A percentile compares a stretch with the other conserved stretches of the same genome.
Conservation (phyloP, 2,888 invertebrate species). For the Agrilus cyanescens region DNA sequence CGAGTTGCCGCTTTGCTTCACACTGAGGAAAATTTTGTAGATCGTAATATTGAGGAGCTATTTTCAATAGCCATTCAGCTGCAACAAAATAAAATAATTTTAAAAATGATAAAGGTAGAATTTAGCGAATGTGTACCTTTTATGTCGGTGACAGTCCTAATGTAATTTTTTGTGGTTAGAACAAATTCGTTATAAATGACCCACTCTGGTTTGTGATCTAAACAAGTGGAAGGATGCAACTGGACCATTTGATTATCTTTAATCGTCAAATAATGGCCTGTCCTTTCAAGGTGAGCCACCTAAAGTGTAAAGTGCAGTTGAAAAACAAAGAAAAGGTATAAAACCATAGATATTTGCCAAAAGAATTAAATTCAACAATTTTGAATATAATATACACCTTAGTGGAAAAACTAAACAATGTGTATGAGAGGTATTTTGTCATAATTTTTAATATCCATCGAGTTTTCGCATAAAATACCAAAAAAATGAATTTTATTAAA, state of each 20-base stretch:
- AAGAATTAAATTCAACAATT: background rate
- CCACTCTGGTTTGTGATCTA: constrained; percentile 99
- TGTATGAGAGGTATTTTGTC: no score
- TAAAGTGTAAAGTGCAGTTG: constrained; percentile 26
- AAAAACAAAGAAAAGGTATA: background rate
- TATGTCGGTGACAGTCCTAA: constrained; percentile 95
- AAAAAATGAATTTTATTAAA: no score
- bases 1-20: constrained; percentile 88
- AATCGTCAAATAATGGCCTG: constrained; percentile 96
- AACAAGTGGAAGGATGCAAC: constrained; percentile 95
- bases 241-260: constrained; percentile 99
- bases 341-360: background rate
- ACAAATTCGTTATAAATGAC: constrained; percentile 99
- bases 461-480: no score
- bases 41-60: constrained; percentile 98
- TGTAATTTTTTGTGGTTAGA: constrained; percentile 98
- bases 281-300: constrained; percentile 95
- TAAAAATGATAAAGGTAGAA: constrained; percentile 1
- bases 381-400: background rate
- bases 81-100: constrained; percentile 16
- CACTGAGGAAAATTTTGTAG: constrained; percentile 95
- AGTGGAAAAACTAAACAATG: no score
- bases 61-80: constrained; percentile 90
- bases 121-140: constrained; percentile 64
- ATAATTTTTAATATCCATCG: no score